Base-by-base conservation (phyloP, 2,797 vertebrate species). In the Leptatherina wallacei region DNA sequence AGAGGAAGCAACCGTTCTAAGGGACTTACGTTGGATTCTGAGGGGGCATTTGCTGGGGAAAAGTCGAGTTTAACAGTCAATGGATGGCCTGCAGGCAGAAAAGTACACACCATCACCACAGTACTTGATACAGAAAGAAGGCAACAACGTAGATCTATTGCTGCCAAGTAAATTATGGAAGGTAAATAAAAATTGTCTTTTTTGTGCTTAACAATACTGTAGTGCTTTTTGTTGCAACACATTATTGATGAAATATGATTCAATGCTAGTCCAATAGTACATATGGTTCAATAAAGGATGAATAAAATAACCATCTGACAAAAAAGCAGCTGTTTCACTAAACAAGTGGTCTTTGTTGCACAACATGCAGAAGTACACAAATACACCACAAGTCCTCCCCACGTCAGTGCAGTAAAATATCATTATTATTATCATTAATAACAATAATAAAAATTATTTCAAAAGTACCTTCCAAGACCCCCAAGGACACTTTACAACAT, bases 1-100 rank as follows among this genome's bases (percentile, higher is more conserved):
- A 18, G 6, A 65, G 18, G 32, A 60, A 10, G 20, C 2, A 29
- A 24, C 27, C 27, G 44, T 22, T 35, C 10, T 22, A 35, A 40
- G 4, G 0, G 47, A 82, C 85, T 89, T 81, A 88, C 82, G 64
- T 69, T 22, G 38, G 75, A 65, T 18, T 14, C 13, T 35, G 61
- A 38, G 1, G 16, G 20, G 4, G 24, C 32, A 7, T 57, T 75
- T 32, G 24, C 8, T 4, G 8, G 36, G 3, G 63, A 35, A 4
- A n/a, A 44, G 38, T 1, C 1, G 52, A 61, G 30, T 3, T 71
- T 13, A 66, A 65, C 3, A n/a, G 52, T 20, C 16, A 14, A 27
- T 3, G 59, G 38, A 61, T 32, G 63, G 65, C 73, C 87, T 87
- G 9, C n/a, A 63, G 0, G 16, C 54, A 27, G n/a, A 42, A 44